Evolutionary conservation across 2,888 invertebrate species (phyloP), one percentile per base, ranked within the genome.

Genomic region (Trisateles emortualis): DNA sequence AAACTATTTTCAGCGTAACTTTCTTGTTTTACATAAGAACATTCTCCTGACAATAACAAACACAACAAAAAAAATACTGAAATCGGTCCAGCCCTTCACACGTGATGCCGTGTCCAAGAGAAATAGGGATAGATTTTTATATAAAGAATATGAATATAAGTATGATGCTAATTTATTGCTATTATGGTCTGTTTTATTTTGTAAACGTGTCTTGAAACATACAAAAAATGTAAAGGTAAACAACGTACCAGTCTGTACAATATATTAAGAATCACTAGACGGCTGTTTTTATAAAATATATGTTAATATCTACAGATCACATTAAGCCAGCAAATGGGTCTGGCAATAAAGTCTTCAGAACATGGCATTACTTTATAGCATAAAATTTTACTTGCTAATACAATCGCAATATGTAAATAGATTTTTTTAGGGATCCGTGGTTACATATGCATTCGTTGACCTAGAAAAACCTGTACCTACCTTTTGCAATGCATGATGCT

Each of bases 331-430:
- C 54, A 57, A 54, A 57, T 65, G 47, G 44, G 33, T 51, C 39
- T 24, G 42, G 54, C 49, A 49, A 60, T 64, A 50, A 61, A 49
- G 29, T 33, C 60, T 40, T 43, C 36, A 53, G 45, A 49, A 35
- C 47, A 39, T 14, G 38, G 48, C 32, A 49, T 59, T 52, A 64
- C 43, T 47, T 39, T 16, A 47, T 36, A 38, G 29, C 38, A 54
- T 64, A 50, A 61, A 51, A 64, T 65, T 61, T 61, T 51, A 52
- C 61, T 64, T 65, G 61, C 61, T 64, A 61, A 65, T 61, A 54
- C 39, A 24, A 22, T 46, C 29, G 48, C 46, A 38, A 17, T 43
- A 46, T 43, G 45, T 38, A 24, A 44, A 49, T 43, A 41, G 26
- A 11, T 17, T 1, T 19, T 45, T 47, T 39, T 47, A 32, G 47